phyloP scores from a whole-genome alignment of 2,113 vertebrate species.

The Oryzias woworae region DNA sequence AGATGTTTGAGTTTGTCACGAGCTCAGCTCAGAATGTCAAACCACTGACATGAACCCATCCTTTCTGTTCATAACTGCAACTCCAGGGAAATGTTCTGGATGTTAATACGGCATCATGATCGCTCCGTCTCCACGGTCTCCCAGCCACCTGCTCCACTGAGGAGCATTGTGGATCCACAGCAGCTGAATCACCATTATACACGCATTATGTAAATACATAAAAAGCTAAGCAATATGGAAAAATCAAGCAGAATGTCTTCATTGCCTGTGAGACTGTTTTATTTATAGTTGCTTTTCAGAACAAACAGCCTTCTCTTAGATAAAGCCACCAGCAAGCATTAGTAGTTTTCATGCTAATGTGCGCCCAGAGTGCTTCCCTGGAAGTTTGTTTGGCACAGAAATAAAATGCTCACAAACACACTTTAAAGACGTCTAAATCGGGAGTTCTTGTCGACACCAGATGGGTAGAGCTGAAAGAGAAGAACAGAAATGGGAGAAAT shows the following conservation, averaged over 20 bases:
- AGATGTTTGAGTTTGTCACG: background rate
- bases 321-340: slow-evolving; percentile 16
- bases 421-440: background rate
- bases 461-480: background rate
- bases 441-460: background rate
- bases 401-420: slow-evolving; percentile 5
- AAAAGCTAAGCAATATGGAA: slow-evolving; percentile 19
- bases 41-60: background rate
- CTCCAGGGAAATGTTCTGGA: background rate
- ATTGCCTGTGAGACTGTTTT: slow-evolving; percentile 16
- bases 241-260: slow-evolving; percentile 23
- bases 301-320: slow-evolving; percentile 20
- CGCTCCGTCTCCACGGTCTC: background rate
- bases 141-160: background rate
- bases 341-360: slow-evolving; percentile 28
- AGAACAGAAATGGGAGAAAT: too few relatives aligned
- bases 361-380: slow-evolving; percentile 2
- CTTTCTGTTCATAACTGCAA: background rate
- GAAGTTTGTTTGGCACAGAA: slow-evolving; percentile 7
- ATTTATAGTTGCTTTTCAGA: slow-evolving; percentile 18
- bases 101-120: background rate
- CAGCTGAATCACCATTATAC: background rate
- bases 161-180: background rate
- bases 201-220: slow-evolving; percentile 11
- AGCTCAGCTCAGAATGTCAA: background rate